Percentiles rank a stretch among this genome's conserved stretches.
Conservation (phyloP, 2,113 vertebrate species). For the Osmerus eperlanus region DNA sequence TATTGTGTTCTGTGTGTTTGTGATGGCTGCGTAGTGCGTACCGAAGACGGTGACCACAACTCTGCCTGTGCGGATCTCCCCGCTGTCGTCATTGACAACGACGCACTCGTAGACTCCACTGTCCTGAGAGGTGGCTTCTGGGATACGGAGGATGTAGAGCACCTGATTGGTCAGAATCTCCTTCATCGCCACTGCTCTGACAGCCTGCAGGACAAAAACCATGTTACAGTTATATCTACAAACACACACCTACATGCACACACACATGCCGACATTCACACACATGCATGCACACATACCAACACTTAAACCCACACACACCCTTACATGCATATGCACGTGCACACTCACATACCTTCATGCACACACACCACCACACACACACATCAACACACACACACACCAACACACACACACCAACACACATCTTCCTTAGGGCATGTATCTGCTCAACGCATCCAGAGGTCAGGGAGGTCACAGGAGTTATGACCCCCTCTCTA, state of each 20-base stretch:
- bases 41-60: conserved; percentile 82
- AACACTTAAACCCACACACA: background rate
- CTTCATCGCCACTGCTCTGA: conserved; percentile 50
- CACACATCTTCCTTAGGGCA: conserved; percentile 12
- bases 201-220: conserved; percentile 55
- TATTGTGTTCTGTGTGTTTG: background rate
- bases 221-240: conserved; percentile 28
- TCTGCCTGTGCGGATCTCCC: conserved; percentile 72
- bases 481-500: conserved; percentile 47
- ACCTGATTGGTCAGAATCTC: conserved; percentile 46
- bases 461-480: conserved; percentile 36
- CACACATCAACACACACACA: conserved; percentile 10
- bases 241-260: conserved; percentile 6
- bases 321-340: background rate
- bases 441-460: conserved; percentile 45
- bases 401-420: conserved; percentile 34
- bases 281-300: background rate
- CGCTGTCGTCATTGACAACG: conserved; percentile 68
- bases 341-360: background rate
- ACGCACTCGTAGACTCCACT: conserved; percentile 87
- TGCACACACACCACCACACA: background rate
- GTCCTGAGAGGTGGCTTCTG: conserved; percentile 79
- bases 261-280: background rate
- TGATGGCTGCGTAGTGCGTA: conserved; percentile 43
- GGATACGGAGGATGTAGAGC: conserved; percentile 80